Evolutionary conservation across 2,797 vertebrate species (phyloP), one percentile per base, ranked within the genome.

Genomic region (Chelon labrosus): DNA sequence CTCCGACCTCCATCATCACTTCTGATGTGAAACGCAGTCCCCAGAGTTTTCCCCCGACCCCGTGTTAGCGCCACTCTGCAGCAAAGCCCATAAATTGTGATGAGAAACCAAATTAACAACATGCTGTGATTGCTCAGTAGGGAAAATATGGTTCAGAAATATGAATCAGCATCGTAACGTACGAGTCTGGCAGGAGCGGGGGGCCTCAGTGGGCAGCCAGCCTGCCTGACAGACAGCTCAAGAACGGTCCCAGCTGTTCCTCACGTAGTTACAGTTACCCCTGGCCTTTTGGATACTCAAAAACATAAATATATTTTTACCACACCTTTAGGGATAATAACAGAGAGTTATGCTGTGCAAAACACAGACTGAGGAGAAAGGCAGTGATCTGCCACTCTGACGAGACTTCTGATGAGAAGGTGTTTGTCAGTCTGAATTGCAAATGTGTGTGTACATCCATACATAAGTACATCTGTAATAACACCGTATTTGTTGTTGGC

Each of bases 51-150:
- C 27, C 17, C 27, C 41, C 49, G 22, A 85, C 79, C 85, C 75
- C 35, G 13, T 67, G 67, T 79, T 82, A 63, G 65, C 17, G 27
- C 65, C 77, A 74, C 7, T n/a, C 74, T 63, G 75, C 72, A 80
- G 66, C 78, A 63, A 49, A 63, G 17, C 59, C 83, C 51, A 83
- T 90, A 88, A 90, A 93, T 90, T 86, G 75, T 80, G 81, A 88
- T 77, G 89, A 90, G 88, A 91, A 93, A 91, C 84, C 73, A 87
- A 92, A 93, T 94, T 91, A 94, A 89, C 86, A 79, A 75, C 91
- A 90, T 65, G 86, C 91, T 90, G 90, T 75, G 89, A 86, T 84
- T 70, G 78, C 89, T 65, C 88, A 91, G 90, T 83, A 49, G 85
- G 83, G 88, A 58, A 88, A 84, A 90, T 82, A 65, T 42, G 69